Base-by-base conservation (phyloP, 1,140 invertebrate species). In the Drosophila tristis region DNA sequence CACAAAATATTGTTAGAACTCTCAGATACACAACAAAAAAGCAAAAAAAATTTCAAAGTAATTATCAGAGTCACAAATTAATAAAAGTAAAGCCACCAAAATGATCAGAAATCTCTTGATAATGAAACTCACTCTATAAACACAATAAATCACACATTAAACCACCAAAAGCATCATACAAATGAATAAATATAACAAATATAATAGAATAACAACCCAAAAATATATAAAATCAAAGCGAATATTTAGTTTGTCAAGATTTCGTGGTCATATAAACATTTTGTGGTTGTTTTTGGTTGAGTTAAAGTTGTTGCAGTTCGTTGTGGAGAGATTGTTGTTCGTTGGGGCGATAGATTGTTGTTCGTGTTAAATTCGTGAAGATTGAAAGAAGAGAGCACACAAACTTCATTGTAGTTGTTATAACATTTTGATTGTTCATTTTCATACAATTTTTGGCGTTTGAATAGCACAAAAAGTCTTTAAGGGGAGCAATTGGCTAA, bases 271-370 rank as follows among this genome's bases (percentile, higher is more conserved):
- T 57, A 62, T 79, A 62, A 74, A 71, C 61, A 65, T 68, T 72
- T 67, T 71, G 53, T 64, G 20, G 54, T 65, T 47, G 48, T 68
- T 45, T 54, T 64, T 43, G 47, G 45, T 67, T 71, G 75, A 48
- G 68, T 54, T 73, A 56, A 85, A 68, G 70, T 81, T 79, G 73
- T 81, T 80, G 57, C 73, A 66, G 61, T 78, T 79, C 60, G 75
- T 80, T 80, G 74, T 78, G 53, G 70, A 79, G 47, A 73, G 72
- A 71, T 72, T 63, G 59, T 78, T 79, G 59, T 58, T 78, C 64
- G 60, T 78, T 78, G 68, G 23, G 59, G 26, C 26, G 26, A 55
- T 60, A 42, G 54, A 43, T 53, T 20, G 56, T 71, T 39, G 7
- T 43, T 43, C 43, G 59, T 44, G 44, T 59, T 55, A 43, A 13